Evolutionary conservation across 2,797 vertebrate genomes (phyloP).

Genomic region (Centropyge bicolor): DNA sequence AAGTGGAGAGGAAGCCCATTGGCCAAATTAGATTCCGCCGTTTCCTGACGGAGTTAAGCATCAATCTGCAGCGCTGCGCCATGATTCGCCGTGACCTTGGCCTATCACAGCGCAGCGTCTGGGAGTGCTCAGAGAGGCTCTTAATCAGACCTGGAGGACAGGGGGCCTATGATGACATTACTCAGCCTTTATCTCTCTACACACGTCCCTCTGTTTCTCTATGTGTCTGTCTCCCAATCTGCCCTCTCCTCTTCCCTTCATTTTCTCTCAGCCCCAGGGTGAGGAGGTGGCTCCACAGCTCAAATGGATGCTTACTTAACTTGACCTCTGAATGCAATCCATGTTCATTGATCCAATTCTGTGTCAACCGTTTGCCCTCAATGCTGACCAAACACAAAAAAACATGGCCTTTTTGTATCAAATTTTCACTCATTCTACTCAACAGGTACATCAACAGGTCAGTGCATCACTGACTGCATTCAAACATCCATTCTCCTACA

Average conservation of each 20-base stretch:
- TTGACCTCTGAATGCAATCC: conserved; percentile 62
- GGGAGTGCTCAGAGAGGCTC: conserved; percentile 73
- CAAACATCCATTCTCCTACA: conserved; percentile 26
- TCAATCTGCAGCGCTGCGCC: conserved; percentile 70
- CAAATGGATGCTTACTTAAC: conserved; percentile 66
- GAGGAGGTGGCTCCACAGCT: conserved; percentile 29
- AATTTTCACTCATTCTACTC: conserved; percentile 29
- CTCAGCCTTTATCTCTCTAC: conserved; percentile 75
- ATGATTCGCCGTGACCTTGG: conserved; percentile 82
- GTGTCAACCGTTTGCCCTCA: conserved; percentile 25
- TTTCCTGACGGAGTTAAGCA: conserved; percentile 80
- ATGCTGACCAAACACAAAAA: conserved; percentile 47
- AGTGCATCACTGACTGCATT: conserved; percentile 33
- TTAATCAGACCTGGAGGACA: conserved; percentile 79
- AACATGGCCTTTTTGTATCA: conserved; percentile 7
- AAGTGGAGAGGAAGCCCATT: conserved; percentile 74
- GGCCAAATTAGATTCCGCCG: conserved; percentile 78
- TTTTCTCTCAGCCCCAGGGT: conserved; percentile 28
- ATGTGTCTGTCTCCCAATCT: conserved; percentile 37
- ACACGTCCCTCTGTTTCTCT: conserved; percentile 58
- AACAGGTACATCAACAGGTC: conserved; percentile 68
- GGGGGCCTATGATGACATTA: conserved; percentile 75
- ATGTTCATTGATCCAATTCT: conserved; percentile 59
- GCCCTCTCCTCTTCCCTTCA: conserved; percentile 27
- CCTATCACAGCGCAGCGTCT: conserved; percentile 71